A percentile compares a stretch with the other conserved stretches of the same genome.
Conservation (phyloP, 2,888 invertebrate species). For the Oscheius myriophilus region DNA sequence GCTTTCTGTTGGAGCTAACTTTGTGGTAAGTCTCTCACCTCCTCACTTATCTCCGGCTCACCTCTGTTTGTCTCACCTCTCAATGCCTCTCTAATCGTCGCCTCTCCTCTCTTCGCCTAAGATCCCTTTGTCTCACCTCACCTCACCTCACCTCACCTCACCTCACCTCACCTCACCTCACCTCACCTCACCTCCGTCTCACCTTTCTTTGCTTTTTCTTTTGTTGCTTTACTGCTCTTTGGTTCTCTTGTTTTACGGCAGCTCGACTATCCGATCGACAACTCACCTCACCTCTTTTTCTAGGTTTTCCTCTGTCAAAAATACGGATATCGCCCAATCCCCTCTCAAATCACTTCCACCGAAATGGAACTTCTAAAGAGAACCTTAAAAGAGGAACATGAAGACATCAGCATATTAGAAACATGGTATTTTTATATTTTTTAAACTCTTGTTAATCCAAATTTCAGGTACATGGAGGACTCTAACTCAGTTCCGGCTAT, state of each 20-base stretch:
- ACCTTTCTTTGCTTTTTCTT: no score
- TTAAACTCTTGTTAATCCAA: neutral
- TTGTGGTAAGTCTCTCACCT: constrained; percentile 78
- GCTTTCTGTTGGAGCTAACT: constrained; percentile 96
- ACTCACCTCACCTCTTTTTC: constrained; percentile 4
- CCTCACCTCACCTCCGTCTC: no score
- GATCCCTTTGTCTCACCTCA: constrained; percentile 1
- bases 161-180: no score
- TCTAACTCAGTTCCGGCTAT: constrained; percentile 94
- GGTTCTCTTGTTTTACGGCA: no score
- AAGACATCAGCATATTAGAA: constrained; percentile 54
- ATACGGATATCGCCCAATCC: constrained; percentile 96
- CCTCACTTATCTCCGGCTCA: no score
- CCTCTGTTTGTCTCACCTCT: no score
- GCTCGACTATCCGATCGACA: no score
- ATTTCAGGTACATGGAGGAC: constrained; percentile 90
- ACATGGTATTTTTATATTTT: constrained; percentile 35
- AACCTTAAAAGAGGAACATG: constrained; percentile 76
- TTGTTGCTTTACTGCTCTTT: no score
- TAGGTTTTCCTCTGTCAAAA: constrained; percentile 94
- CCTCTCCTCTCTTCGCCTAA: no score
- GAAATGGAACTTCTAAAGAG: constrained; percentile 88
- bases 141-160: no score
- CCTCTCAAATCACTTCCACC: constrained; percentile 90
- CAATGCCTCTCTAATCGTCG: no score